Evolutionary conservation across 2,113 vertebrate genomes (phyloP).

Genomic region (Trogon surrucura): DNA sequence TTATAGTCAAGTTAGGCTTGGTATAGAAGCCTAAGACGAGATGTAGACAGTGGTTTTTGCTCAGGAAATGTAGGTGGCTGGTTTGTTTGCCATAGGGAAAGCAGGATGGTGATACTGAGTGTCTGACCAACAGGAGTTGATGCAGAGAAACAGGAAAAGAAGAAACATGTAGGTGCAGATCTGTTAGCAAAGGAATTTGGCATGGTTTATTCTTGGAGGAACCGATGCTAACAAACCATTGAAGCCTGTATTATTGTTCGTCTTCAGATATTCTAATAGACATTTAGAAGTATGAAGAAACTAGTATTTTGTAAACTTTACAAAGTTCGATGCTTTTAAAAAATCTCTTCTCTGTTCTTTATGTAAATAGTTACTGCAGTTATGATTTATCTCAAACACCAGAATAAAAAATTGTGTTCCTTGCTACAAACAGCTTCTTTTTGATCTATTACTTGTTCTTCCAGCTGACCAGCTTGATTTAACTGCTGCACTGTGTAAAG

Average conservation of each 20-base stretch:
- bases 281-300: not conserved
- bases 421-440: not conserved
- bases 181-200: slow-evolving; percentile 1
- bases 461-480: slow-evolving; percentile 43
- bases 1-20: not conserved
- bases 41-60: not conserved
- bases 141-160: not conserved
- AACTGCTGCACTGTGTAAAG: slow-evolving; percentile 38
- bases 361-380: not conserved
- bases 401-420: not conserved
- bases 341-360: not conserved
- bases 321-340: not conserved
- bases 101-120: not conserved
- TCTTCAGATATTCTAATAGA: not conserved
- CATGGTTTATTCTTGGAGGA: not conserved
- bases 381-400: not conserved
- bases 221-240: not conserved
- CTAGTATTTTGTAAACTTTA: not conserved
- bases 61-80: not conserved
- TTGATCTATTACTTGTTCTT: slow-evolving; percentile 40
- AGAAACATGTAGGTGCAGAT: not conserved
- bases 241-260: not conserved
- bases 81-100: not conserved
- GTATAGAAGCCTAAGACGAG: not conserved
- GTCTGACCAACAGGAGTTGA: not conserved